A percentile compares a stretch with the other conserved stretches of the same genome.
Evolutionary conservation across 1,140 invertebrate species (phyloP).

Genomic region (Cotesia typhae): DNA sequence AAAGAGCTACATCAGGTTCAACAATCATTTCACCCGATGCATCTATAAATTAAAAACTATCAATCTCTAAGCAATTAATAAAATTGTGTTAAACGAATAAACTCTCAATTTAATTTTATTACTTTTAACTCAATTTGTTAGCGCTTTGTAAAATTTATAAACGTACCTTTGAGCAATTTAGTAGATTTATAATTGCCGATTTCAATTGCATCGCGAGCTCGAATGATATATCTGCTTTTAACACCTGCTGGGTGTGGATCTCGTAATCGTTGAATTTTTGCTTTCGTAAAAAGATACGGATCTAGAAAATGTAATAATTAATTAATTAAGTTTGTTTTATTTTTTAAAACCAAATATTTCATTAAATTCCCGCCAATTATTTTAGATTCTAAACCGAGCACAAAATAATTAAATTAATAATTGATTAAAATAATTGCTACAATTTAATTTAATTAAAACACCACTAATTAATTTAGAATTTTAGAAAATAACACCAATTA

Average conservation of each 20-base stretch:
- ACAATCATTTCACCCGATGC: slow-evolving; percentile 35
- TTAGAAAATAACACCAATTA: too few relatives aligned
- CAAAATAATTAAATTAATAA: slow-evolving; percentile 32
- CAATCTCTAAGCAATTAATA: neutral
- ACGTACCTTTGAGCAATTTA: slow-evolving; percentile 52
- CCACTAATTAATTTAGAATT: too few relatives aligned
- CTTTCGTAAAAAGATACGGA: slow-evolving; percentile 61
- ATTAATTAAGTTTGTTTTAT: too few relatives aligned
- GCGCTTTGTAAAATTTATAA: neutral
- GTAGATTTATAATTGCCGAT: slow-evolving; percentile 73
- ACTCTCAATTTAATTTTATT: too few relatives aligned
- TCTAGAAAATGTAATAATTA: neutral
- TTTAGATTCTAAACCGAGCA: neutral
- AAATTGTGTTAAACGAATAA: neutral
- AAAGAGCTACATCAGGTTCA: slow-evolving; percentile 38
- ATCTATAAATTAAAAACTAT: slow-evolving; percentile 39
- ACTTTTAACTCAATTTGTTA: too few relatives aligned
- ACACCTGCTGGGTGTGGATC: slow-evolving; percentile 67
- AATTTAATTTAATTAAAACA: too few relatives aligned
- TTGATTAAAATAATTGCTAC: too few relatives aligned
- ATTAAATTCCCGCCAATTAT: slow-evolving; percentile 6
- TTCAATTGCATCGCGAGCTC: slow-evolving; percentile 66
- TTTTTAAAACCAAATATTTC: slow-evolving; percentile 21
- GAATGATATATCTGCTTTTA: slow-evolving; percentile 71
- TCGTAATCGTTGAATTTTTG: slow-evolving; percentile 66